Evolutionary conservation across 2,888 invertebrate species (phyloP), one percentile per base, ranked within the genome.

Genomic region (Alitta virens): DNA sequence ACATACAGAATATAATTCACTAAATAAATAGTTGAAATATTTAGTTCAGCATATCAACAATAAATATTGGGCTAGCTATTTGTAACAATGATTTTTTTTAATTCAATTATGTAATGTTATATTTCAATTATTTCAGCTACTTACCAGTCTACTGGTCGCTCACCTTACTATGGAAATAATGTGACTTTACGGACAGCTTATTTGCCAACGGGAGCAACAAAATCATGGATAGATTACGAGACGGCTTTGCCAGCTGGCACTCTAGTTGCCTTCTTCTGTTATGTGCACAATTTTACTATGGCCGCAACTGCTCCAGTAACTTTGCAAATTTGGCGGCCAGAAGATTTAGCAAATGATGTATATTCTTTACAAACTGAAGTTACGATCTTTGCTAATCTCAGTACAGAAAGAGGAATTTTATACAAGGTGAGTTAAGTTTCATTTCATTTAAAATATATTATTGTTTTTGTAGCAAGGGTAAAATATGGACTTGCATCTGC

Each of bases 241-340:
- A 59, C 59, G 24, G 16, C 23, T 2, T 54, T 69, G 42, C 67
- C 65, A 9, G 23, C 54, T 2, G 69, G 69, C 21, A 55, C 43
- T 14, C 58, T 69, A 24, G 42, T 38, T 27, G 52, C 55, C 27
- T 69, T 58, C 62, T 67, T 25, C 43, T 27, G 65, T 26, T 69
- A 56, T 57, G 42, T 57, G 5, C 63, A 68, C 58, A 64, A 64
- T 49, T n/a, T 53, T 3, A 46, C 63, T n/a, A 26, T 25, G 3
- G 21, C 49, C 2, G 23, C 24, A 16, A 42, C 21, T 12, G 2
- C 42, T 9, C 42, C 59, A 14, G 49, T 68, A 9, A 40, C 64
- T 9, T 57, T 69, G 26, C 69, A 69, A 56, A 67, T 69, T 12
- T 69, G 69, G 69, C 27, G 63, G 26, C 63, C 63, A 5, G 40